These are phyloP conservation scores for Dolichoris vasculosae DNA, from an alignment of 1,140 invertebrate species.

Conservation along the genomic window DNA sequence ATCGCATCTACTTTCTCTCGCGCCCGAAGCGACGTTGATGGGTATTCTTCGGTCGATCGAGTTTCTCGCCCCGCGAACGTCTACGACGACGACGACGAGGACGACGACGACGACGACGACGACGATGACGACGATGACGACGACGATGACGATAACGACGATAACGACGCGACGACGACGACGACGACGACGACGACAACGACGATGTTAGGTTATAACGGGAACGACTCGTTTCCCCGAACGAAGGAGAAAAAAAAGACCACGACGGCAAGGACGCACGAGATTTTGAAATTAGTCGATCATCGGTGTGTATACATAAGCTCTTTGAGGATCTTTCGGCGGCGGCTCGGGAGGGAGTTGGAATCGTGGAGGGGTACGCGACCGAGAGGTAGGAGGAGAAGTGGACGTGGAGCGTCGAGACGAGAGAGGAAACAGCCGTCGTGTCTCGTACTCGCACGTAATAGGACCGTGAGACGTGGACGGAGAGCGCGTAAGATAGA, in stretches of 20 bases:
- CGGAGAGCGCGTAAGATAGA: too few species aligned
- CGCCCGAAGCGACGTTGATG: too few species aligned
- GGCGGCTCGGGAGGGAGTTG: neutral
- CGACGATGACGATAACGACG: neutral
- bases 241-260: neutral
- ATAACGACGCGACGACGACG: too few species aligned
- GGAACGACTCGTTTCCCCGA: too few species aligned
- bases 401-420: conserved; percentile 11
- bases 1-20: too few species aligned
- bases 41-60: neutral
- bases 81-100: too few species aligned
- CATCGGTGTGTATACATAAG: neutral
- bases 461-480: neutral
- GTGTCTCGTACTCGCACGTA: neutral
- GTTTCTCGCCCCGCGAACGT: neutral
- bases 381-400: neutral
- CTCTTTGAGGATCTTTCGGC: neutral
- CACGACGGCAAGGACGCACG: neutral
- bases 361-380: neutral
- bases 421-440: conserved; percentile 41
- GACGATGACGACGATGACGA: neutral
- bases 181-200: neutral
- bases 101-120: neutral
- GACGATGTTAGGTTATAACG: neutral
- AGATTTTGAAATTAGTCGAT: neutral